A percentile compares a stretch with the other conserved stretches of the same genome.
phyloP scores from a whole-genome alignment of 2,113 vertebrate species.

The Rutilus rutilus region DNA sequence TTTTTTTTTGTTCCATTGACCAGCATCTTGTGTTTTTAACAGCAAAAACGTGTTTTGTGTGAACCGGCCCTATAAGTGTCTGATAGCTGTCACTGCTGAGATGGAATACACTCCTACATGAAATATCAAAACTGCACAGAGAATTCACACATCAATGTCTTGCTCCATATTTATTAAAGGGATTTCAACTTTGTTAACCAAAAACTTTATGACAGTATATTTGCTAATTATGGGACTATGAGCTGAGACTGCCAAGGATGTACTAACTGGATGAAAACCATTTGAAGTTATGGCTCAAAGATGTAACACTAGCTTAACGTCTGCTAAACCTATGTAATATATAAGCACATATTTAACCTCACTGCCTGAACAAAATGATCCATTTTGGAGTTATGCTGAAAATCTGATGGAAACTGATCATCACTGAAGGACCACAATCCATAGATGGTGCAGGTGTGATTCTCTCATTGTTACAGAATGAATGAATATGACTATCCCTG shows the following conservation, averaged over 20 bases:
- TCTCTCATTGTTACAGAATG: slow-evolving; percentile 35
- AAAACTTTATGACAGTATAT: slow-evolving; percentile 15
- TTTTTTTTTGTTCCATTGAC: too few relatives aligned
- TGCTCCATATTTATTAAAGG: not conserved
- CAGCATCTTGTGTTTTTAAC: too few relatives aligned
- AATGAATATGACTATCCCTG: slow-evolving; percentile 46
- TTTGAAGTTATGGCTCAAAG: slow-evolving; percentile 34
- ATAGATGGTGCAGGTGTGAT: slow-evolving; percentile 44
- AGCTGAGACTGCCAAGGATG: slow-evolving; percentile 29
- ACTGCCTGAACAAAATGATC: slow-evolving; percentile 51
- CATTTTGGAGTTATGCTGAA: slow-evolving; percentile 41
- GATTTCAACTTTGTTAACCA: slow-evolving; percentile 33
- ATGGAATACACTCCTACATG: not conserved
- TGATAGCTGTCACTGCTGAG: not conserved
- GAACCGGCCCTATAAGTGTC: too few relatives aligned
- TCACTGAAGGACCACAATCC: slow-evolving; percentile 41
- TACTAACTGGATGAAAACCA: slow-evolving; percentile 11
- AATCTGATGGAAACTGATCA: slow-evolving; percentile 19
- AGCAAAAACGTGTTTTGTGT: too few relatives aligned
- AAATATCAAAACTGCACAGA: slow-evolving; percentile 35
- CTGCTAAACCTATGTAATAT: slow-evolving; percentile 45
- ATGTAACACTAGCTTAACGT: slow-evolving; percentile 25
- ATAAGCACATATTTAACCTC: slow-evolving; percentile 52
- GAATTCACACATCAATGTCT: not conserved
- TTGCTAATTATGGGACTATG: slow-evolving; percentile 12